These are phyloP conservation scores for Heterodera filipjevi DNA, from an alignment of 2,888 invertebrate species.

Conservation along the genomic window DNA sequence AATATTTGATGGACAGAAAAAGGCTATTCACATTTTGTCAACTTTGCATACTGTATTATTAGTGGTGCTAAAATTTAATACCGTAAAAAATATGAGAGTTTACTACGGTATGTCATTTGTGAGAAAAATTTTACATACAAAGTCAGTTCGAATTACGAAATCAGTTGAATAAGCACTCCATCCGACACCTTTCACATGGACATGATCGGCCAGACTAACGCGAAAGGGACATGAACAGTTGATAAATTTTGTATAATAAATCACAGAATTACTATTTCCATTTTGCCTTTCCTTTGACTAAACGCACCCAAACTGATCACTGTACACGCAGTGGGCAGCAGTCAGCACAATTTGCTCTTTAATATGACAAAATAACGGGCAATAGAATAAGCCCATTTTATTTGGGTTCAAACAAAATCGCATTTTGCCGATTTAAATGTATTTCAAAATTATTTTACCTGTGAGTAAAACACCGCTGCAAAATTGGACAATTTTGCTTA, in stretches of 20 bases:
- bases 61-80: too few species aligned
- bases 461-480: constrained; percentile 3
- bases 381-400: too few species aligned
- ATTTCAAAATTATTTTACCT: constrained; percentile 4
- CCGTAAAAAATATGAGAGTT: too few species aligned
- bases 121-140: background rate
- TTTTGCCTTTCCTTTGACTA: too few species aligned
- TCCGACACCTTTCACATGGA: constrained; percentile 1
- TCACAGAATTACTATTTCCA: too few species aligned
- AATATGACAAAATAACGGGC: too few species aligned
- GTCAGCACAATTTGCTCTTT: background rate
- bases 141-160: background rate
- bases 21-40: too few species aligned
- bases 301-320: background rate
- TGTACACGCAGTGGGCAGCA: background rate
- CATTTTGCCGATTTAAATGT: background rate
- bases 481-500: constrained; percentile 5
- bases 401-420: background rate
- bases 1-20: too few species aligned
- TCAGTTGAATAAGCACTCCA: background rate
- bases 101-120: too few species aligned
- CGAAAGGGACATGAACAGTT: background rate
- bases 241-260: too few species aligned
- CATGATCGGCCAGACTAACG: background rate
- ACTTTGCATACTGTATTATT: too few species aligned